Evolutionary conservation across 2,797 vertebrate species (phyloP), one percentile per base, ranked within the genome.

Genomic region (Ctenochaetus hawaiiensis): DNA sequence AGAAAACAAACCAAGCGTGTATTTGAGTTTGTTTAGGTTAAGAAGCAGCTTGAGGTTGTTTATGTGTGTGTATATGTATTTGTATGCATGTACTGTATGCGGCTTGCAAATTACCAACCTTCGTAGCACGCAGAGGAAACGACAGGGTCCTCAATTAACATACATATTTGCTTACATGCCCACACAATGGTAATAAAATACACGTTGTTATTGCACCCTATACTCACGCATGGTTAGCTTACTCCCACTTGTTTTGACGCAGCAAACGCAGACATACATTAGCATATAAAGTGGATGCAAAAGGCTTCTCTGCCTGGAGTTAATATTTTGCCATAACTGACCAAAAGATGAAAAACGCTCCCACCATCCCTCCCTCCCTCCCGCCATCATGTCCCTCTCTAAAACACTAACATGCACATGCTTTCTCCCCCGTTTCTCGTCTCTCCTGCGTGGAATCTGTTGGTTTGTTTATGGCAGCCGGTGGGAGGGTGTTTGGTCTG

Each of bases 401-500:
- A 66, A 37, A 77, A 52, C 59, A 34, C 60, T 59, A 30, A 80
- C 75, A 63, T 72, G 66, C 63, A 0, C 56, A 49, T 16, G 14
- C 39, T 49, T 1, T 43, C 45, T 53, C 18, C 62, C 37, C 48
- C 39, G 8, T 14, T 14, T 17, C 26, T 63, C 47, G 53, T 18
- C 59, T 51, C 30, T 77, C 48, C 58, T 65, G 52, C 68, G 72
- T 67, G 72, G 75, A 77, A 67, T 84, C 70, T 56, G 64, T 22
- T n/a, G 12, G 59, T 59, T 71, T 88, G 89, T 86, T 85, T 81
- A 83, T 77, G 66, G 54, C 77, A 73, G 65, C 72, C 14, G 5
- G 39, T 77, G 81, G 84, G 72, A 76, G 85, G 77, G 41, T 67
- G 83, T 88, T 88, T 86, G 84, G 77, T 84, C 77, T 77, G 56